Conservation (phyloP, 2,113 vertebrate species). For the Recurvirostra avosetta region DNA sequence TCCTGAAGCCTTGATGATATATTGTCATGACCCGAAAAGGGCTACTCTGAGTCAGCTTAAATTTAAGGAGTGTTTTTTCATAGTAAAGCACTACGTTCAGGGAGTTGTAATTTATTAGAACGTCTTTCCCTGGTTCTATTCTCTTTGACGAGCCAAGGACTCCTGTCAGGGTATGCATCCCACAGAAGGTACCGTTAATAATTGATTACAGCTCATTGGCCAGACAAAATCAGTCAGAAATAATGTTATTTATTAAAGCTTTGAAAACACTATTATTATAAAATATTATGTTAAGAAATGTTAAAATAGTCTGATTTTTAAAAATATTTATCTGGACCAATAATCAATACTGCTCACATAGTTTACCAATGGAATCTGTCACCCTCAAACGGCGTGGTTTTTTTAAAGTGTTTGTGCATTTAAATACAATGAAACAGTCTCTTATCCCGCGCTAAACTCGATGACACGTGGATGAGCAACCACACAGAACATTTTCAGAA, state of each 20-base stretch:
- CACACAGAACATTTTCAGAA: not conserved
- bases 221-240: not conserved
- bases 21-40: not conserved
- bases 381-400: not conserved
- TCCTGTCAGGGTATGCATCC: not conserved
- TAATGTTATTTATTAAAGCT: not conserved
- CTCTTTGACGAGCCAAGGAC: not conserved
- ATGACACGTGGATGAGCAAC: not conserved
- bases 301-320: not conserved
- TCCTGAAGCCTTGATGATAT: not conserved
- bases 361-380: not conserved
- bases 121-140: not conserved
- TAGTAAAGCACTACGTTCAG: not conserved
- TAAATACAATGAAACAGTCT: not conserved
- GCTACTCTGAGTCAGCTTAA: not conserved
- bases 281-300: not conserved
- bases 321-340: not conserved
- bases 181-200: not conserved
- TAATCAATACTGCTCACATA: not conserved
- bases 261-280: not conserved
- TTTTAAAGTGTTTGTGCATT: not conserved
- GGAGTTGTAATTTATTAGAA: not conserved
- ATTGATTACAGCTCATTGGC: not conserved
- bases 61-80: not conserved
- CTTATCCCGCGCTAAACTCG: not conserved